phyloP scores from a whole-genome alignment of 2,797 vertebrate species.

The Hydrolagus colliei region DNA sequence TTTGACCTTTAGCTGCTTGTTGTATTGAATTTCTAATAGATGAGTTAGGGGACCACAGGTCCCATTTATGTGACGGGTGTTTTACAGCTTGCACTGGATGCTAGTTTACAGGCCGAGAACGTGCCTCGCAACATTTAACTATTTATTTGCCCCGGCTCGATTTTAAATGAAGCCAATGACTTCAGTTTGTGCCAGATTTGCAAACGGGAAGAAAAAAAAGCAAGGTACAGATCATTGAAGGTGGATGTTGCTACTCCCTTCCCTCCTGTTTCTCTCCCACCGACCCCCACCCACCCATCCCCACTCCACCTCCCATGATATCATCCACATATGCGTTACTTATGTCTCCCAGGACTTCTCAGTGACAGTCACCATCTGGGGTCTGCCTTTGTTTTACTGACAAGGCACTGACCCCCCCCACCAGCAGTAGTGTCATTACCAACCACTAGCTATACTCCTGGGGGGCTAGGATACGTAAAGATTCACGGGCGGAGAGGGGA shows the following conservation, averaged over 20 bases:
- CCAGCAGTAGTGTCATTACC: not conserved
- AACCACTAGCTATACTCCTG: not conserved
- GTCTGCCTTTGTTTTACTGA: not conserved
- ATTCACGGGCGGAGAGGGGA: not conserved
- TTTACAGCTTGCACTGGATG: not conserved
- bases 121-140: not conserved
- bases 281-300: no score
- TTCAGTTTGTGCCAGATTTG: not conserved
- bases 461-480: not conserved
- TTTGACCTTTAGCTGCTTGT: not conserved
- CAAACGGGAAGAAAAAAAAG: not conserved
- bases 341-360: not conserved
- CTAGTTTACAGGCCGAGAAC: not conserved
- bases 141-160: not conserved
- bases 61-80: not conserved
- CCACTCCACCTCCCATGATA: not conserved
- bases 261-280: not conserved
- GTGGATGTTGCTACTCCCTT: not conserved
- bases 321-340: not conserved
- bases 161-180: not conserved
- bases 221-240: no score
- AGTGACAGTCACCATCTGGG: not conserved
- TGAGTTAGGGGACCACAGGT: not conserved
- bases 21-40: not conserved
- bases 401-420: not conserved